Base-by-base conservation (phyloP, 2,888 invertebrate species). In the Aplocera efformata region DNA sequence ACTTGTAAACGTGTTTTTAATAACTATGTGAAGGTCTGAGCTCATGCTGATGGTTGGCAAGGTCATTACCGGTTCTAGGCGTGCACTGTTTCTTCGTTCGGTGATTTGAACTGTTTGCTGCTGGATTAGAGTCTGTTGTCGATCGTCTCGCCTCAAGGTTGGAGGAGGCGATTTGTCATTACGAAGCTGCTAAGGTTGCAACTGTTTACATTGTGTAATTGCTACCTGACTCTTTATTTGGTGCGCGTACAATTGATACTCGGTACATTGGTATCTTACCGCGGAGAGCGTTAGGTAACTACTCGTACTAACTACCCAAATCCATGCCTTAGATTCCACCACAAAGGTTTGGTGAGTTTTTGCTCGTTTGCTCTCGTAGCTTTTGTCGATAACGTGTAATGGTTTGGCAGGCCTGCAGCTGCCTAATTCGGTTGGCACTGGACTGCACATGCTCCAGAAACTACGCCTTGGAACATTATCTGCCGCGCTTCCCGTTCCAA, bases 41-140 rank as follows among this genome's bases (percentile, higher is more conserved):
- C 50, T 60, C 55, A 60, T 64, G 64, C 56, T 63, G 63, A 68
- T 72, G 69, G 60, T 61, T 56, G 51, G 59, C 76, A 82, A 84
- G 83, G 82, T 80, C 79, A 80, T 63, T 75, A 68, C 64, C 67
- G 66, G 65, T 59, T 44, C 44, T 45, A 44, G 44, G 27, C 46
- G 32, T 50, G 35, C 48, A 45, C 26, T 25, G 28, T 33, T 24
- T 17, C 23, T 7, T n/a, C 13, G 28, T 17, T 13, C 23, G 11
- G 20, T 7, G 53, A 67, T 50, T 59, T 49, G 48, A 51, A 63
- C 62, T 59, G 63, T 57, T 57, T 31, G 38, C 46, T 40, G 44
- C 32, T 42, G 43, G 48, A 28, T 52, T 74, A 76, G 63, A 73
- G 72, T 68, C 57, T 57, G 50, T 60, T 64, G 56, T 73, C 30